Percentiles rank a stretch among this genome's conserved stretches.
These are phyloP conservation scores for Sebastolobus alascanus DNA, from an alignment of 2,797 vertebrate species.

Conservation along the genomic window DNA sequence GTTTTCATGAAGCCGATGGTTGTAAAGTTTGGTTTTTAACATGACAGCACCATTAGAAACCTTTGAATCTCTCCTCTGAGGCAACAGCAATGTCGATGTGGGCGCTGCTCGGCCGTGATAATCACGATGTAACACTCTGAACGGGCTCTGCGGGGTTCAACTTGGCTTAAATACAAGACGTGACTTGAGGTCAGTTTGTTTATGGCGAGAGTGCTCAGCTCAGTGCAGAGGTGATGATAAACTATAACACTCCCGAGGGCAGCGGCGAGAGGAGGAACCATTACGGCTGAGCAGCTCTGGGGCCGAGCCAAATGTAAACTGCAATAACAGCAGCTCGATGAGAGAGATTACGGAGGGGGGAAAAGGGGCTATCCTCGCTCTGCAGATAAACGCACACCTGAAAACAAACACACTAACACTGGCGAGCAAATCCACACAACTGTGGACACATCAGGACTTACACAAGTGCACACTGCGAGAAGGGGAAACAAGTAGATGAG, in stretches of 20 bases:
- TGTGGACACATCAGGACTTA: constrained; percentile 31
- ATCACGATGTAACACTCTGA: constrained; percentile 19
- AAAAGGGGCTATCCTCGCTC: constrained; percentile 61
- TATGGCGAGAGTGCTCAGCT: constrained; percentile 28
- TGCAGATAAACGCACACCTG: constrained; percentile 44
- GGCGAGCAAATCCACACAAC: constrained; percentile 38
- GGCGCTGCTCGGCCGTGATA: neutral
- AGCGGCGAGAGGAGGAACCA: constrained; percentile 30
- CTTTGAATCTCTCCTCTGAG: constrained; percentile 6
- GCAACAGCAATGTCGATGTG: neutral
- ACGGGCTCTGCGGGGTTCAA: constrained; percentile 6
- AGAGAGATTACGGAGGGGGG: constrained; percentile 70
- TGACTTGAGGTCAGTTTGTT: constrained; percentile 46
- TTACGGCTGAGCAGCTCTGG: constrained; percentile 63
- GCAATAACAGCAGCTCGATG: constrained; percentile 71
- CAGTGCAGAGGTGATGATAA: constrained; percentile 61
- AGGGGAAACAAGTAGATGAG: constrained; percentile 30
- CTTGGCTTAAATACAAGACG: constrained; percentile 42
- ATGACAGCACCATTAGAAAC: neutral
- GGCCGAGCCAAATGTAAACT: constrained; percentile 72
- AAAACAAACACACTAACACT: neutral
- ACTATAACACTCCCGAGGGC: constrained; percentile 45
- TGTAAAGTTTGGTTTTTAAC: constrained; percentile 1
- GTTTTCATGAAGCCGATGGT: neutral
- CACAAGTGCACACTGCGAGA: neutral